Percentiles rank a stretch among this genome's conserved stretches.
Evolutionary conservation across 64 coral and sea anemone genomes (phyloP).

Genomic region (Stichodactyla mertensii): DNA sequence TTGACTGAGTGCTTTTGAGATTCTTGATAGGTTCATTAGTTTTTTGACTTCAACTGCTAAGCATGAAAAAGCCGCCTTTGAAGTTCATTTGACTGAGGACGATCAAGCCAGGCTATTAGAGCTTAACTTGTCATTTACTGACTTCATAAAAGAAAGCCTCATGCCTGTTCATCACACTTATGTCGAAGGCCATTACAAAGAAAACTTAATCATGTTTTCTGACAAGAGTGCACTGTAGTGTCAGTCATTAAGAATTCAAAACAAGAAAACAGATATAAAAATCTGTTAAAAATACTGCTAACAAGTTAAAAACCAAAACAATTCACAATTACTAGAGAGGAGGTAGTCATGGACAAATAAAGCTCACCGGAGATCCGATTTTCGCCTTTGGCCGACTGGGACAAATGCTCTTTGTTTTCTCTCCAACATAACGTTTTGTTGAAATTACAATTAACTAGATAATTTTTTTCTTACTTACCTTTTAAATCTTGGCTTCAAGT

Average conservation of each 20-base stretch:
- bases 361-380: background rate
- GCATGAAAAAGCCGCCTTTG: background rate
- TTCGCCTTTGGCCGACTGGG: background rate
- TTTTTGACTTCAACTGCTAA: background rate
- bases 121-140: background rate
- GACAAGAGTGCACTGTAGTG: background rate
- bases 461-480: background rate
- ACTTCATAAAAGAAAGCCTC: background rate
- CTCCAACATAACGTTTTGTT: no score
- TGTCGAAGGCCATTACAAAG: background rate
- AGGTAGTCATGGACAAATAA: background rate
- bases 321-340: background rate
- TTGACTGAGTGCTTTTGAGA: background rate
- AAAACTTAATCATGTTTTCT: background rate
- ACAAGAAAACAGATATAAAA: background rate
- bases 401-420: background rate
- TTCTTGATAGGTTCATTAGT: background rate
- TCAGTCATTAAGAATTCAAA: background rate
- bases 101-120: background rate
- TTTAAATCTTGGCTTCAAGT: background rate
- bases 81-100: background rate
- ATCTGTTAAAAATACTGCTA: background rate
- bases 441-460: background rate
- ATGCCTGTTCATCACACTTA: background rate
- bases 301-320: background rate